Conservation (phyloP, 2,888 invertebrate species). For the Chloroclystis v-ata region DNA sequence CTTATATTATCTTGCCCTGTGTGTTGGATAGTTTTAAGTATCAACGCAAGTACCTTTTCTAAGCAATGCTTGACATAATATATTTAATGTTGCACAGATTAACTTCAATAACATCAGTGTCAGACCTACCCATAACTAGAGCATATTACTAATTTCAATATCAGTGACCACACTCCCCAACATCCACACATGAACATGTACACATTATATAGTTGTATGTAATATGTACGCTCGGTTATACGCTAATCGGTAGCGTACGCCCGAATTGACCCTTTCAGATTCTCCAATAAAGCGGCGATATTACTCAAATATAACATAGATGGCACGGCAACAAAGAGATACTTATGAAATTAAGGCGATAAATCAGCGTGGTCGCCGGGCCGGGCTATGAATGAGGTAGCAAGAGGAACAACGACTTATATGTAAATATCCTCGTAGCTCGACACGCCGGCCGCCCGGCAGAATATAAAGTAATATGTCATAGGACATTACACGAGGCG, state of each 20-base stretch:
- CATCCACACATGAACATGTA: conserved; percentile 5
- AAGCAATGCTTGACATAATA: no score
- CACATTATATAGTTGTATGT: neutral
- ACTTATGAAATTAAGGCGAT: conserved; percentile 77
- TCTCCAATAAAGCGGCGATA: conserved; percentile 59
- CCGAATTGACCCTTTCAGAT: conserved; percentile 45
- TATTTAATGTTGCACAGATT: no score
- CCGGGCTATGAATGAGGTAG: conserved; percentile 60
- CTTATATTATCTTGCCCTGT: no score
- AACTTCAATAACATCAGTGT: conserved; percentile 6
- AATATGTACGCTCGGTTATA: conserved; percentile 15
- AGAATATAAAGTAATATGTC: conserved; percentile 68
- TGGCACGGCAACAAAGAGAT: conserved; percentile 70
- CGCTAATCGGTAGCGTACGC: conserved; percentile 41
- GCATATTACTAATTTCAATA: conserved; percentile 19
- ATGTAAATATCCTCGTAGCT: conserved; percentile 71
- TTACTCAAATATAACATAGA: conserved; percentile 65
- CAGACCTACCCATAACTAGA: conserved; percentile 5
- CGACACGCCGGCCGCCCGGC: conserved; percentile 46
- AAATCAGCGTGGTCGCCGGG: conserved; percentile 63
- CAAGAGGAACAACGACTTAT: conserved; percentile 64
- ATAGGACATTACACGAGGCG: conserved; percentile 49
- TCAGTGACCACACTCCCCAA: conserved; percentile 15
- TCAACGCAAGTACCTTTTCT: no score
- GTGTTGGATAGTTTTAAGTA: no score